Percentiles rank a stretch among this genome's conserved stretches.
Evolutionary conservation across 2,113 vertebrate species (phyloP).

Genomic region (Euleptes europaea): DNA sequence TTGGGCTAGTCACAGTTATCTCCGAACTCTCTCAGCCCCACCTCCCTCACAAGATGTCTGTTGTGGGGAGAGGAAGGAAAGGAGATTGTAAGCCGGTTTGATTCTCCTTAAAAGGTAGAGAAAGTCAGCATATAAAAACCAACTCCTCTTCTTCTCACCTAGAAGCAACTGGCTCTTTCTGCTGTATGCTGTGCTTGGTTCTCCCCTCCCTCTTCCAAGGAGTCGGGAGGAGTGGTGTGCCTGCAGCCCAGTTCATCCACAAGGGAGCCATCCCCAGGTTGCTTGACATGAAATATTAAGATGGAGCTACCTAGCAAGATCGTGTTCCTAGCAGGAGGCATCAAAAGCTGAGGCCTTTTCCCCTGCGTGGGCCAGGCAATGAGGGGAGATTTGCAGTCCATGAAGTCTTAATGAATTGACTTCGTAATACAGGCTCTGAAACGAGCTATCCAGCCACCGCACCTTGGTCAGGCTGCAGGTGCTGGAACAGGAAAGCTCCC

Average conservation of each 20-base stretch:
- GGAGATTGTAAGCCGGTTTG: too few species aligned
- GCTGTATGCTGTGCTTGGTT: background rate
- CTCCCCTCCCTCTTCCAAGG: background rate
- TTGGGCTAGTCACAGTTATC: too few species aligned
- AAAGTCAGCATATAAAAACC: too few species aligned
- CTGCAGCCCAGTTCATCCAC: background rate
- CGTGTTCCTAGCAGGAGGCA: background rate
- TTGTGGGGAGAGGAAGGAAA: too few species aligned
- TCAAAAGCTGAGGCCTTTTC: background rate
- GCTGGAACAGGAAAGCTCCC: background rate
- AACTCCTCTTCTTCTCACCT: too few species aligned
- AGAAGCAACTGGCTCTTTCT: background rate
- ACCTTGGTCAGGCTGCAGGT: background rate
- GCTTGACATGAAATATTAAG: conserved; percentile 8
- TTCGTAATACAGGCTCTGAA: background rate
- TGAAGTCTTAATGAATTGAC: conserved; percentile 3
- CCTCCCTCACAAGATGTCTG: too few species aligned
- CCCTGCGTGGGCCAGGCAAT: background rate
- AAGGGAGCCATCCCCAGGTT: background rate
- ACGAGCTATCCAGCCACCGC: background rate
- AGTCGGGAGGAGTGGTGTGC: background rate
- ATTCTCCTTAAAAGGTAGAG: too few species aligned
- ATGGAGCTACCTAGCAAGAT: background rate
- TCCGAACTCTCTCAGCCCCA: too few species aligned
- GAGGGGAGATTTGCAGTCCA: background rate